Base-by-base conservation (phyloP, 2,113 vertebrate species). In the Burhinus oedicnemus region DNA sequence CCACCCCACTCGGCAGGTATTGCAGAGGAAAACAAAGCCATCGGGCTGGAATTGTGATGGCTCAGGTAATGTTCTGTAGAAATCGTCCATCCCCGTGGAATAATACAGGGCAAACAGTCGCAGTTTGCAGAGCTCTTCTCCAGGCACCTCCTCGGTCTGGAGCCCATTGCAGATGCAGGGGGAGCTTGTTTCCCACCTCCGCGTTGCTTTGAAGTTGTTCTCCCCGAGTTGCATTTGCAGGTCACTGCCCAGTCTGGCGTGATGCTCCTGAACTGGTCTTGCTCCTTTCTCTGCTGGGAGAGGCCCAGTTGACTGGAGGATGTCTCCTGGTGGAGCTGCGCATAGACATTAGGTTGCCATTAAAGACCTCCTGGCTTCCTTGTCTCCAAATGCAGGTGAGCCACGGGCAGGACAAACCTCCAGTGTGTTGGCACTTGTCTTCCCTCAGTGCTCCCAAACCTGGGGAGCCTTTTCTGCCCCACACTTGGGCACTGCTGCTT, bases 201-300 rank as follows among this genome's bases (percentile, higher is more conserved):
- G 0, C 0, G 0, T 40, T 0, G 0, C n/a, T 61, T n/a, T 57
- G 65, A 42, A 44, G 55, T 60, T 71, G 9, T 8, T 89, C 42
- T 90, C 47, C 27, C 49, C 22, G 42, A 29, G 32, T 1, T 49
- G 27, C 18, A 2, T 54, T n/a, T 30, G 2, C 25, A 62, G 85
- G n/a, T 76, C 84, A 32, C 61, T 70, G 81, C 71, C 76, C 82
- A 34, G 69, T 17, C 49, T 81, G 93, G 64, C 0, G 0, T 19
- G 30, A 34, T n/a, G 51, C 36, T 57, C 55, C 66, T 34, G 45
- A 82, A 22, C 94, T 83, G 90, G 13, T 79, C 66, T 76, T 49
- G 71, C 80, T 94, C 74, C 49, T 81, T 87, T 47, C 11, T 40
- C 82, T 52, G 60, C 90, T n/a, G 49, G 79, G 57, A 54, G 27